phyloP scores from a whole-genome alignment of 2,797 vertebrate genomes.

The Carcharodon carcharias region DNA sequence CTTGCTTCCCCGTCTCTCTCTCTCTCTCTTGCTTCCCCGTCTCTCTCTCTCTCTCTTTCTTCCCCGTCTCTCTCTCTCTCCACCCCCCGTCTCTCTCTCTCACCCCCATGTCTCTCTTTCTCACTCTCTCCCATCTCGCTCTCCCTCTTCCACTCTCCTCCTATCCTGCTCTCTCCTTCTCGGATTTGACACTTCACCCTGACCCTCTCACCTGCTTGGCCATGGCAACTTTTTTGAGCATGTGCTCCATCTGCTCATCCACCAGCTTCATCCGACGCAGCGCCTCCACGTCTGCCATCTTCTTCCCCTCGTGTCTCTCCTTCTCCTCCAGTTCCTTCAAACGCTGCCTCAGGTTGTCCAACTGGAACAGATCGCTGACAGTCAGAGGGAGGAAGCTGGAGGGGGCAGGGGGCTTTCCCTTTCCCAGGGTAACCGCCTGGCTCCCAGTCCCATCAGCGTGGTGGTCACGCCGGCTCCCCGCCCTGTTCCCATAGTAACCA shows the following conservation, averaged over 20 bases:
- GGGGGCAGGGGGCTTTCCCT: too few species aligned
- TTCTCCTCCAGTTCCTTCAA: slow-evolving; percentile 87
- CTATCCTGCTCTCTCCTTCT: too few species aligned
- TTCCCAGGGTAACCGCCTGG: neutral
- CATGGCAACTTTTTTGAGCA: neutral
- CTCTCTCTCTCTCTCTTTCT: too few species aligned
- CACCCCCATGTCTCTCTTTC: too few species aligned
- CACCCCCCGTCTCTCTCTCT: too few species aligned
- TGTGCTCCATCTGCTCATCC: neutral
- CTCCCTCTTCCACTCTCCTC: too few species aligned
- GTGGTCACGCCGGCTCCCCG: too few species aligned
- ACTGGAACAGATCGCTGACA: slow-evolving; percentile 51
- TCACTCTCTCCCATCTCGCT: too few species aligned
- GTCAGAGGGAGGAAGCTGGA: neutral
- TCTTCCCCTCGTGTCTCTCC: slow-evolving; percentile 90
- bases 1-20: too few species aligned
- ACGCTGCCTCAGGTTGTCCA: slow-evolving; percentile 84
- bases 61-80: too few species aligned
- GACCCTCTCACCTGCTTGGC: neutral
- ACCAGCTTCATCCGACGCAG: neutral
- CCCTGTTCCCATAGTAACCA: neutral
- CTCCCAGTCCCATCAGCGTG: too few species aligned
- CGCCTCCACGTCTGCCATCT: slow-evolving; percentile 46
- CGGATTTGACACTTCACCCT: neutral
- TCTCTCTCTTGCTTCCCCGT: too few species aligned